phyloP scores from a whole-genome alignment of 2,888 invertebrate genomes.

The Suillia variegata region DNA sequence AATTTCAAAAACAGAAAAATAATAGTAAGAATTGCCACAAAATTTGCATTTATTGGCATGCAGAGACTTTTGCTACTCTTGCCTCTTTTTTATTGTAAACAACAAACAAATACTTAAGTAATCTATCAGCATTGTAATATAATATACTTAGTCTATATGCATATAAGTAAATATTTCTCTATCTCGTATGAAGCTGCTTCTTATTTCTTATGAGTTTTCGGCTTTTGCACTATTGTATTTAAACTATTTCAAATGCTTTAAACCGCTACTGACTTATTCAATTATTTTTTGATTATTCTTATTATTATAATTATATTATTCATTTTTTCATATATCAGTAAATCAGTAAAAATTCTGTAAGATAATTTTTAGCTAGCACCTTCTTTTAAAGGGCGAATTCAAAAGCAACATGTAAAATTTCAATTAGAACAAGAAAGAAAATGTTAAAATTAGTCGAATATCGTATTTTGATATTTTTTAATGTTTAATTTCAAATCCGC shows the following conservation, averaged over 20 bases:
- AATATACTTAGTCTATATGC: slow-evolving; percentile 8
- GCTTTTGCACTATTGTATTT: slow-evolving; percentile 3
- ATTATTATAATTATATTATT: background rate
- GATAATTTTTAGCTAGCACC: slow-evolving; percentile 5
- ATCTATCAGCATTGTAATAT: background rate
- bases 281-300: slow-evolving; percentile 6
- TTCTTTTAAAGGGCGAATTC: background rate
- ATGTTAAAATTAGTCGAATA: slow-evolving; percentile 10
- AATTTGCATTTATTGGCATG: no score
- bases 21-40: no score
- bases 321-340: slow-evolving; percentile 25
- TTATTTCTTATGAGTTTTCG: background rate
- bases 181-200: background rate
- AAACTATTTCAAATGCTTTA: slow-evolving; percentile 15
- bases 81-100: background rate
- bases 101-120: no score
- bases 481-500: no score
- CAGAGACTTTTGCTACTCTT: background rate
- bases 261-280: slow-evolving; percentile 23
- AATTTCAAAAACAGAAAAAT: no score
- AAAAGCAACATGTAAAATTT: background rate
- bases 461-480: no score
- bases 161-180: no score
- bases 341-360: slow-evolving; percentile 41
- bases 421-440: background rate